Conservation (phyloP, 2,113 vertebrate species). For the Corythornis cristatus region DNA sequence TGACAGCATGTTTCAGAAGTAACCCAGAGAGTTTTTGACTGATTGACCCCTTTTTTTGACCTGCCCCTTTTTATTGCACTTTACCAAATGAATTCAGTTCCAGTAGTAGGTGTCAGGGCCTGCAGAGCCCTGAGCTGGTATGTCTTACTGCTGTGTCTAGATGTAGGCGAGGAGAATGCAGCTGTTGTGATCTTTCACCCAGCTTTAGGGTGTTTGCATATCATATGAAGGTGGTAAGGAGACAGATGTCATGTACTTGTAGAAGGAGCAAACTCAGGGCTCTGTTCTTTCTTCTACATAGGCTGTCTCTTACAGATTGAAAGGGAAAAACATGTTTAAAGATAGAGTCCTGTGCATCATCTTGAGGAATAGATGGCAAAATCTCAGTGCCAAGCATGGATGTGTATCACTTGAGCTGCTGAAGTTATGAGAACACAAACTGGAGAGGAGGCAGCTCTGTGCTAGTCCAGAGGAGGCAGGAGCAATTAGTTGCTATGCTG, state of each 20-base stretch:
- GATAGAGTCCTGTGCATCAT: background rate
- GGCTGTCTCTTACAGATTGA: background rate
- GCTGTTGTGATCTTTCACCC: background rate
- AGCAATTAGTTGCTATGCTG: background rate
- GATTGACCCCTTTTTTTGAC: background rate
- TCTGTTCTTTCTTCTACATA: background rate
- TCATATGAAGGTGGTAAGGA: background rate
- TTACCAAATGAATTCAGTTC: background rate
- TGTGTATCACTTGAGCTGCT: background rate
- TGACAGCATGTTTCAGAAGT: background rate
- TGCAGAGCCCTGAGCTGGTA: background rate
- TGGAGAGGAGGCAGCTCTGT: rapidly evolving
- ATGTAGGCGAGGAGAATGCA: background rate
- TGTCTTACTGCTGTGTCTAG: background rate
- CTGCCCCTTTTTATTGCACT: background rate
- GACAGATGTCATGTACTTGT: background rate
- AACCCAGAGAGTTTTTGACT: background rate
- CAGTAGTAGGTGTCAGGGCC: background rate
- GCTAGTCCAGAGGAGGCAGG: background rate
- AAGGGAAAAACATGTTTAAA: background rate
- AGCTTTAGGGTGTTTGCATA: background rate
- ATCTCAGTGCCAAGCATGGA: background rate
- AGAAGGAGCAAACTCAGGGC: background rate
- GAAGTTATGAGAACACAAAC: background rate
- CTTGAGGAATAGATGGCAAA: background rate